A percentile compares a stretch with the other conserved stretches of the same genome.
Conservation (phyloP, 2,113 vertebrate genomes). For the Malaclemys terrapin region DNA sequence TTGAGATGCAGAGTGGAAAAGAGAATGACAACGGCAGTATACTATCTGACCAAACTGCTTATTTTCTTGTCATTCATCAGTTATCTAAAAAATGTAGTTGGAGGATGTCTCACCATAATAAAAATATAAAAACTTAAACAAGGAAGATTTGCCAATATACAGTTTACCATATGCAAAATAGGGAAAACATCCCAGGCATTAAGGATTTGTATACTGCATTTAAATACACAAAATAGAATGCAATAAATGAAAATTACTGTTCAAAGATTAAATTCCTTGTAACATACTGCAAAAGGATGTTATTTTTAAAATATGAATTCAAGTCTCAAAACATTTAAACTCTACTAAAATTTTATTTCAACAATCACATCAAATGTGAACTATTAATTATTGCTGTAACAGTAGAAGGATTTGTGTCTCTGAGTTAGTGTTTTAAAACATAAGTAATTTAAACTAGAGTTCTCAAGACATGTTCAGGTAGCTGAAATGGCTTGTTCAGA, state of each 20-base stretch:
- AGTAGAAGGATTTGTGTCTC: constrained; percentile 23
- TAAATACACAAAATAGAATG: constrained; percentile 19
- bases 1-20: constrained; percentile 29
- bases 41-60: background rate
- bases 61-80: background rate
- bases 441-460: constrained; percentile 19
- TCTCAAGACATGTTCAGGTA: constrained; percentile 50
- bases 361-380: constrained; percentile 26
- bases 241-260: constrained; percentile 35
- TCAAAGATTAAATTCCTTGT: constrained; percentile 12
- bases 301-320: background rate
- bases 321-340: constrained; percentile 35
- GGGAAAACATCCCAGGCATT: background rate
- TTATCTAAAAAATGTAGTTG: constrained; percentile 38
- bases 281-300: background rate
- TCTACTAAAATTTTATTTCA: constrained; percentile 24
- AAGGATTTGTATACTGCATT: background rate
- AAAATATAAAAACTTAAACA: constrained; percentile 45
- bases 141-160: constrained; percentile 59
- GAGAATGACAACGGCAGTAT: constrained; percentile 49
- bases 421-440: constrained; percentile 51
- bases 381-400: constrained; percentile 66
- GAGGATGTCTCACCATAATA: constrained; percentile 29
- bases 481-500: constrained; percentile 52
- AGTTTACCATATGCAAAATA: constrained; percentile 42